Evolutionary conservation across 2,888 invertebrate species (phyloP), one percentile per base, ranked within the genome.

Genomic region (Aleiodes alternator): DNA sequence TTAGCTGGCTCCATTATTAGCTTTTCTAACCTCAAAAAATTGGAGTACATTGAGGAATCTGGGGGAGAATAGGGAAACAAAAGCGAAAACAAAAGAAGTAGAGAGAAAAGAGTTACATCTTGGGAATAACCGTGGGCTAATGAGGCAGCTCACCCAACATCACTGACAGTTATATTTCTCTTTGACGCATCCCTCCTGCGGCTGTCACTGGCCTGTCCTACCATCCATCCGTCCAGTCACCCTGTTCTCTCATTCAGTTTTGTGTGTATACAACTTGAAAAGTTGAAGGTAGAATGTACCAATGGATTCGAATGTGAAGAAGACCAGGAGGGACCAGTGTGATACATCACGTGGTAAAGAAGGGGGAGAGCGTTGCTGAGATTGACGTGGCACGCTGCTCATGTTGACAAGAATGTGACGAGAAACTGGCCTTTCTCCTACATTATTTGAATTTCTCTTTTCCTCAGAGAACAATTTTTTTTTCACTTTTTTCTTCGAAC

Each of bases 391-490:
- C 87, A 86, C 86, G 87, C 87, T 87, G 87, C 87, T 84, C 84
- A 80, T 80, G 83, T 87, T 89, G 89, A 89, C 89, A 89, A 89
- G 88, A 89, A 89, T 89, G 89, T 87, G 89, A 89, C 89, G 87
- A 86, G 87, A 85, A 87, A 85, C 85, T 82, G 86, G 85, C 85
- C 87, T 86, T 82, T 85, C 84, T 84, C 84, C 81, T 80, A 80
- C 80, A 78, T 69, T 56, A 66, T 72, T 69, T 71, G 57, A 70
- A 66, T 69, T 51, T 11, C 38, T 53, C 51, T 71, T 69, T 48
- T 34, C 9, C 50, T 7, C 8, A 23, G 51, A n/a, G 5, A 14
- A 51, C 14, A n/a, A 51, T 51, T 38, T 34, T 64, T 64, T 38
- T 5, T 8, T 34, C 7, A 31, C 16, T 57, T 72, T 38, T 51